Conservation (phyloP, 2,888 invertebrate species). For the Lasiommata megera region DNA sequence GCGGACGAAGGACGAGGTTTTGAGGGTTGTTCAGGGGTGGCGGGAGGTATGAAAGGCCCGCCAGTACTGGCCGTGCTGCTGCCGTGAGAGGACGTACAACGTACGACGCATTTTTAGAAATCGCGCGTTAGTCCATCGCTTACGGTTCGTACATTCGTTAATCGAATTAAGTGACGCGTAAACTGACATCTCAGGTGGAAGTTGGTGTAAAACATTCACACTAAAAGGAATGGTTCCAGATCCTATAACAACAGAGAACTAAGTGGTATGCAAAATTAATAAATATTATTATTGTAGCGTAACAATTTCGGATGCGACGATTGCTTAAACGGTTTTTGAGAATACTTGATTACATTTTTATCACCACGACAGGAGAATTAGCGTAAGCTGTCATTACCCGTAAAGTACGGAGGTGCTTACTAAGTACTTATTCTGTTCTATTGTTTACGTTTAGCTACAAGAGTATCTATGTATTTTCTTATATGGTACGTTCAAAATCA, state of each 20-base stretch:
- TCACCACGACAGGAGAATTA: background rate
- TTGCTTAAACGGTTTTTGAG: background rate
- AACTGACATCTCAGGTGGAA: constrained; percentile 59
- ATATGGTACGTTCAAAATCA: background rate
- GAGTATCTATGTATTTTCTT: background rate
- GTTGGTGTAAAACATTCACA: constrained; percentile 44
- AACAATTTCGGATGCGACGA: background rate
- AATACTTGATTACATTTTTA: background rate
- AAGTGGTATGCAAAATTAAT: constrained; percentile 53
- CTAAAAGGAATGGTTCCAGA: constrained; percentile 49
- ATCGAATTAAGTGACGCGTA: constrained; percentile 72
- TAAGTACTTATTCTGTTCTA: background rate
- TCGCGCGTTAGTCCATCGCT: constrained; percentile 38
- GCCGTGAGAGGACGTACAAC: constrained; percentile 61
- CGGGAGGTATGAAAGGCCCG: constrained; percentile 52
- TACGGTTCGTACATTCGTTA: constrained; percentile 45
- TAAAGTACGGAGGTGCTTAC: background rate
- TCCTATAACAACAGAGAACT: constrained; percentile 44
- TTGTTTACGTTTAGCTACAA: background rate
- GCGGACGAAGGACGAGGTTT: constrained; percentile 51
- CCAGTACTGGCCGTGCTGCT: constrained; percentile 70
- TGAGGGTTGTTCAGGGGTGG: constrained; percentile 57
- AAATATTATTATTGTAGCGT: constrained; percentile 29
- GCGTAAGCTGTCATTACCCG: background rate
- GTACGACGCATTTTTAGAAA: constrained; percentile 27